These are phyloP conservation scores for Clarias fuscus DNA, from an alignment of 2,797 vertebrate genomes.

Conservation along the genomic window DNA sequence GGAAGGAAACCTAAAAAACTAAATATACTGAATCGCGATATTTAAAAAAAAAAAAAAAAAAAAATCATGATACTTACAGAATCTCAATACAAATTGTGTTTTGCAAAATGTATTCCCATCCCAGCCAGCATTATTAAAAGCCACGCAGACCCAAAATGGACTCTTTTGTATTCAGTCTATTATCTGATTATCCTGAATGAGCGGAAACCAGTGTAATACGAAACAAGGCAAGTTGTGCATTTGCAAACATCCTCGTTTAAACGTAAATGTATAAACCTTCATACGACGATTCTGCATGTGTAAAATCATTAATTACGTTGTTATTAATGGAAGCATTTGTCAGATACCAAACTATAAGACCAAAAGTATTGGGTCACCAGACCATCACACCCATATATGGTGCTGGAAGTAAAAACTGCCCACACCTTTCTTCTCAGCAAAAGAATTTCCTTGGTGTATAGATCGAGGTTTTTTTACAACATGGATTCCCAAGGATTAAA, in stretches of 20 bases:
- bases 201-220: neutral
- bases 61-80: too few relatives aligned
- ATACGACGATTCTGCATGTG: neutral
- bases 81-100: too few relatives aligned
- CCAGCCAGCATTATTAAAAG: neutral
- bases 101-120: too few relatives aligned
- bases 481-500: neutral
- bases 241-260: neutral
- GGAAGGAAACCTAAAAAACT: too few relatives aligned
- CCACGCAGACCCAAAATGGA: neutral
- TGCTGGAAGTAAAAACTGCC: neutral
- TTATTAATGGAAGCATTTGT: neutral
- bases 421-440: neutral
- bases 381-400: neutral
- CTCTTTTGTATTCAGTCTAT: neutral
- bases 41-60: too few relatives aligned
- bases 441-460: neutral
- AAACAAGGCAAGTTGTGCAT: neutral
- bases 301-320: neutral
- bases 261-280: neutral
- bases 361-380: neutral
- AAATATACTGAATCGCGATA: too few relatives aligned
- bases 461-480: neutral
- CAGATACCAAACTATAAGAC: neutral
- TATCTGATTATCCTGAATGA: slow-evolving; percentile 11